Evolutionary conservation across 2,797 vertebrate genomes (phyloP).

Genomic region (Hippocampus kuda): DNA sequence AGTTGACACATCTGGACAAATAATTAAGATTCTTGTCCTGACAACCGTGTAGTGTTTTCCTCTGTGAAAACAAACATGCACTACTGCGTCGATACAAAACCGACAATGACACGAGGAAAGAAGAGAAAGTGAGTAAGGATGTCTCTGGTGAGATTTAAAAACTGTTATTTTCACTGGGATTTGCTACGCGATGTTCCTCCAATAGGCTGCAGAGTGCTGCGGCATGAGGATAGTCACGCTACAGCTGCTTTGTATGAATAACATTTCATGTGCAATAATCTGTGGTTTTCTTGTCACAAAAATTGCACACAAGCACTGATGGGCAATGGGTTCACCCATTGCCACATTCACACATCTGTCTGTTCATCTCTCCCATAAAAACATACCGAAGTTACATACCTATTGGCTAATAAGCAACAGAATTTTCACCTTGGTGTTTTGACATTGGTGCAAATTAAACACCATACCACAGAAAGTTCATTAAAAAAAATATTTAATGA

Average conservation of each 20-base stretch:
- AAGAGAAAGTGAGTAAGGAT: slow-evolving; percentile 41
- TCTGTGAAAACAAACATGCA: neutral
- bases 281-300: slow-evolving; percentile 59
- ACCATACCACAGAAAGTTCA: slow-evolving; percentile 5
- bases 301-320: slow-evolving; percentile 29
- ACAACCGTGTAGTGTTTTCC: neutral
- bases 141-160: slow-evolving; percentile 50
- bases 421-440: slow-evolving; percentile 8
- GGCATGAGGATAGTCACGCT: slow-evolving; percentile 65
- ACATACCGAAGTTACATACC: slow-evolving; percentile 7
- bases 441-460: slow-evolving; percentile 26
- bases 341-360: slow-evolving; percentile 38
- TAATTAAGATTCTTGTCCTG: neutral
- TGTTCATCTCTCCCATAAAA: slow-evolving; percentile 10
- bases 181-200: slow-evolving; percentile 62
- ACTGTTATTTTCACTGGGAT: slow-evolving; percentile 54
- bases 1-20: neutral
- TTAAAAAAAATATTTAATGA: slow-evolving; percentile 9
- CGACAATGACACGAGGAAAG: slow-evolving; percentile 24
- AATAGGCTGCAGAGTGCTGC: slow-evolving; percentile 63
- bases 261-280: slow-evolving; percentile 70
- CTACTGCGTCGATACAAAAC: neutral
- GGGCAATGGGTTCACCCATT: slow-evolving; percentile 29
- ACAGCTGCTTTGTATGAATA: slow-evolving; percentile 66
- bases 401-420: slow-evolving; percentile 11